These are phyloP conservation scores for Stigmatopora nigra DNA, from an alignment of 2,113 vertebrate genomes.

Conservation along the genomic window DNA sequence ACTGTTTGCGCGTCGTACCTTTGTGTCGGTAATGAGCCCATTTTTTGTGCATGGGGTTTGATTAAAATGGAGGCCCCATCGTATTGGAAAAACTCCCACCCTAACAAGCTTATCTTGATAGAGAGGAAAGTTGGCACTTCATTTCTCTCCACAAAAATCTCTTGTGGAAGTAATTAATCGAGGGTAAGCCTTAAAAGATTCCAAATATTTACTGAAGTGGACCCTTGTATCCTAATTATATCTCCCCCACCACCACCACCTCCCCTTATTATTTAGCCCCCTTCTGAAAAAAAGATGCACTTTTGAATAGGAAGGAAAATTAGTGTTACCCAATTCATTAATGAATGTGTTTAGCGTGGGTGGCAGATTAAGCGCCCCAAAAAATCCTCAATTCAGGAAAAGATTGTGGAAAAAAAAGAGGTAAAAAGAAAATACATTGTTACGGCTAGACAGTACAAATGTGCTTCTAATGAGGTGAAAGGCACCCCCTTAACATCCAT, in stretches of 20 bases:
- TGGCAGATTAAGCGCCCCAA: slow-evolving; percentile 96
- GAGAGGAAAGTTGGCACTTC: slow-evolving; percentile 40
- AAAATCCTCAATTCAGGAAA: slow-evolving; percentile 77
- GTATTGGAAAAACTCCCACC: slow-evolving; percentile 37
- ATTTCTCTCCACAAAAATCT: slow-evolving; percentile 48
- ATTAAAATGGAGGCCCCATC: slow-evolving; percentile 43
- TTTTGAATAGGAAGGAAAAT: slow-evolving; percentile 85
- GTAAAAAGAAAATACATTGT: slow-evolving; percentile 81
- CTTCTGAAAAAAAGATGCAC: slow-evolving; percentile 72
- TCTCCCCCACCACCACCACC: slow-evolving; percentile 84
- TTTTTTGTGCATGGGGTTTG: slow-evolving; percentile 40
- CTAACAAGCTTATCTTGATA: slow-evolving; percentile 28
- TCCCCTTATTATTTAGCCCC: slow-evolving; percentile 96
- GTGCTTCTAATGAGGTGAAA: slow-evolving; percentile 88
- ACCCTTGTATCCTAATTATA: slow-evolving; percentile 96
- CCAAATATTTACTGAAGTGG: slow-evolving; percentile 88
- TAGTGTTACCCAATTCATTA: slow-evolving; percentile 93
- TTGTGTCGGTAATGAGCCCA: slow-evolving; percentile 30
- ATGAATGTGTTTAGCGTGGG: slow-evolving; percentile 89
- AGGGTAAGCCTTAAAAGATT: slow-evolving; percentile 78
- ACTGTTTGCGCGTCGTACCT: slow-evolving; percentile 42
- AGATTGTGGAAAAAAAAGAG: slow-evolving; percentile 36
- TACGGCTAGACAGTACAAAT: slow-evolving; percentile 91
- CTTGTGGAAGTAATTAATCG: slow-evolving; percentile 89
- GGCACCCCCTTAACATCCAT: slow-evolving; percentile 79